Conservation (phyloP, 2,113 vertebrate species). For the Bubo scandiacus region DNA sequence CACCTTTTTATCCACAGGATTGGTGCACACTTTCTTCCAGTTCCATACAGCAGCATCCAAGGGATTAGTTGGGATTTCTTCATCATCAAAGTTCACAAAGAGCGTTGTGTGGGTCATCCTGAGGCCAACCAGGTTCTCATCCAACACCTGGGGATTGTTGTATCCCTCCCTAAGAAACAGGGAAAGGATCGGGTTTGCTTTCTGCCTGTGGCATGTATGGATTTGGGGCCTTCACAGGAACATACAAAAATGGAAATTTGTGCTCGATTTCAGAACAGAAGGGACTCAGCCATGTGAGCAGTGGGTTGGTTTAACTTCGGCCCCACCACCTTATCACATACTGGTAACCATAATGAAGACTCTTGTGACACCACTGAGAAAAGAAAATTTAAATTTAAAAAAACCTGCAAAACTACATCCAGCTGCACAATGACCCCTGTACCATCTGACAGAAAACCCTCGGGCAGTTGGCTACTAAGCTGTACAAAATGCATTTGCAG, state of each 20-base stretch:
- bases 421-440: background rate
- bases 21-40: conserved; percentile 82
- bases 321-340: background rate
- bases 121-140: conserved; percentile 87
- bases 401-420: background rate
- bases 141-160: conserved; percentile 68
- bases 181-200: background rate
- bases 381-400: background rate
- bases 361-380: background rate
- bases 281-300: background rate
- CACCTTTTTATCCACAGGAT: conserved; percentile 74
- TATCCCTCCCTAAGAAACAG: conserved; percentile 75
- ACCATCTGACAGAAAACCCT: background rate
- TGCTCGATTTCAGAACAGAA: background rate
- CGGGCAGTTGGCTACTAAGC: background rate
- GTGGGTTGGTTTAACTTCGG: background rate
- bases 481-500: background rate
- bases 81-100: conserved; percentile 89
- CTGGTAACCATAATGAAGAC: background rate
- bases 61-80: conserved; percentile 76
- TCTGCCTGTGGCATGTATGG: background rate
- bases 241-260: fast-evolving
- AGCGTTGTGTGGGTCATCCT: too few relatives aligned
- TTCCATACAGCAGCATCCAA: conserved; percentile 84
- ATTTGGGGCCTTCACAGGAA: background rate